phyloP scores from a whole-genome alignment of 1,140 invertebrate species.

The Mactra quadrangularis region DNA sequence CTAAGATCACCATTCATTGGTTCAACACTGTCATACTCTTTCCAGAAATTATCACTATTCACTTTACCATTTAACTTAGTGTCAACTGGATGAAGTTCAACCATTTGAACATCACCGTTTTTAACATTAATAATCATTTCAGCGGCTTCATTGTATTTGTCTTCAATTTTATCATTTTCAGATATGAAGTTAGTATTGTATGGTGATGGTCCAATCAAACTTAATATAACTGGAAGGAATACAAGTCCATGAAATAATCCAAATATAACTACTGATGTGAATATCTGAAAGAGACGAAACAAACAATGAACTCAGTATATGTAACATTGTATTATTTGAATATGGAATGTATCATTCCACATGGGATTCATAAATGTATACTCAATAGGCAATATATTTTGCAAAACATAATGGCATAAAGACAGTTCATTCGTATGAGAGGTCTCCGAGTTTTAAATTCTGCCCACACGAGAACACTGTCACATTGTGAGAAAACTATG shows the following conservation, averaged over 20 bases:
- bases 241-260: constrained; percentile 86
- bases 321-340: too few relatives aligned
- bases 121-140: neutral
- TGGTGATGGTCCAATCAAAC: constrained; percentile 84
- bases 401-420: too few relatives aligned
- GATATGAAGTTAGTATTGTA: constrained; percentile 63
- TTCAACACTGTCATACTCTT: constrained; percentile 5
- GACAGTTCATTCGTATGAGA: too few relatives aligned
- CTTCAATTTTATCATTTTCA: constrained; percentile 29
- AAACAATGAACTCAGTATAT: neutral
- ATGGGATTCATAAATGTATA: too few relatives aligned
- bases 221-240: constrained; percentile 86
- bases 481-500: too few relatives aligned
- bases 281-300: constrained; percentile 78
- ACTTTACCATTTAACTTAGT: constrained; percentile 1
- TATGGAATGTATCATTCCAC: too few relatives aligned
- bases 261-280: constrained; percentile 86
- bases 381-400: neutral
- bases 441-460: too few relatives aligned
- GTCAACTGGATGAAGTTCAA: constrained; percentile 13
- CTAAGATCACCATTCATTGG: too few relatives aligned
- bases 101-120: constrained; percentile 3
- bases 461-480: too few relatives aligned
- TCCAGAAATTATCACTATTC: constrained; percentile 14
- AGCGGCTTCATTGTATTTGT: neutral